phyloP scores from a whole-genome alignment of 1,140 invertebrate genomes.

The Hyphantria cunea region DNA sequence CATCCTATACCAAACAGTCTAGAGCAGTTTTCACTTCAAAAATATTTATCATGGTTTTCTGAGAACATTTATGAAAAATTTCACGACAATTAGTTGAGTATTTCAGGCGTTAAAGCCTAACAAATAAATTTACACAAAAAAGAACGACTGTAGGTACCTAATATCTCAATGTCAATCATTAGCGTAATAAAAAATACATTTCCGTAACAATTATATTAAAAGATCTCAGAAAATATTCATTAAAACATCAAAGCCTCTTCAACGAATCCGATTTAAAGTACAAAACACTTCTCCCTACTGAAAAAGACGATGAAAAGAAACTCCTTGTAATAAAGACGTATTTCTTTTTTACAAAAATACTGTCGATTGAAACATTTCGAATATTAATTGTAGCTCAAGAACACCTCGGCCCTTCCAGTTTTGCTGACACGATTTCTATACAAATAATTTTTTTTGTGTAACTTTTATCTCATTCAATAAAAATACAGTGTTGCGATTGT shows the following conservation, averaged over 20 bases:
- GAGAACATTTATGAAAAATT: too few species aligned
- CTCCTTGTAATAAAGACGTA: neutral
- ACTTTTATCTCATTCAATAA: neutral
- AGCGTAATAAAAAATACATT: neutral
- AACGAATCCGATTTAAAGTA: neutral
- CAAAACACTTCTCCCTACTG: neutral
- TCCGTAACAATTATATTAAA: neutral
- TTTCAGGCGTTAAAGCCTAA: too few species aligned
- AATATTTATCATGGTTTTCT: too few species aligned
- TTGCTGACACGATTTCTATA: neutral
- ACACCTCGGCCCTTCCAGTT: neutral
- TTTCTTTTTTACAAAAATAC: neutral
- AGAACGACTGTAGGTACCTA: too few species aligned
- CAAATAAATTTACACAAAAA: too few species aligned
- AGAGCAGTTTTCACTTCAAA: too few species aligned
- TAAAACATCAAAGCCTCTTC: neutral
- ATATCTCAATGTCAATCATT: neutral
- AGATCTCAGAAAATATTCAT: neutral
- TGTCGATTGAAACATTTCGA: neutral
- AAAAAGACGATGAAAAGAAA: too few species aligned
- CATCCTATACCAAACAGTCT: too few species aligned
- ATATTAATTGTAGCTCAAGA: neutral
- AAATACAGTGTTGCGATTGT: too few species aligned
- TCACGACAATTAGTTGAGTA: too few species aligned
- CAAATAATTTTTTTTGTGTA: too few species aligned